These are phyloP conservation scores for Chymomyza caudatula DNA, from an alignment of 2,888 invertebrate genomes.

Conservation along the genomic window DNA sequence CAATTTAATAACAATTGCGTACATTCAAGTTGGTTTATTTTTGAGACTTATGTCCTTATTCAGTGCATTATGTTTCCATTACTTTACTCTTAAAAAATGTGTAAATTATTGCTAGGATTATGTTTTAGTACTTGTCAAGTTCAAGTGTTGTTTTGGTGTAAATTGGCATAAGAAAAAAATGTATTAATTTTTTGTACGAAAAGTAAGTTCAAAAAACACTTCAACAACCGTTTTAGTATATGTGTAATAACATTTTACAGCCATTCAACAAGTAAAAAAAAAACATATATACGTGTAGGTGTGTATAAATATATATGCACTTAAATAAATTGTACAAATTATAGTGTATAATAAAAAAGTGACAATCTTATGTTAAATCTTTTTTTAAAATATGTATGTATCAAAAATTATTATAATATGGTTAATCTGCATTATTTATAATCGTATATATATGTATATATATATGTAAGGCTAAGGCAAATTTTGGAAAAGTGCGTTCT, in stretches of 20 bases:
- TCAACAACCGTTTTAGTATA: neutral
- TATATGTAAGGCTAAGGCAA: constrained; percentile 68
- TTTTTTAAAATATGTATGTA: constrained; percentile 58
- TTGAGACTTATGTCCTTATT: neutral
- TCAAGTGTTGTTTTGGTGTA: neutral
- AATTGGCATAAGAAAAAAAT: neutral
- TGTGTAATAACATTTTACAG: constrained; percentile 6
- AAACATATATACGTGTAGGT: neutral
- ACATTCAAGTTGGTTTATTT: neutral
- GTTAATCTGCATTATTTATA: constrained; percentile 23
- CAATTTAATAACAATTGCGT: constrained; percentile 40
- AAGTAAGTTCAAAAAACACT: neutral
- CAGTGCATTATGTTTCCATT: constrained; percentile 5
- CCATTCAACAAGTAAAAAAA: neutral
- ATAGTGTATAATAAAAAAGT: constrained; percentile 21
- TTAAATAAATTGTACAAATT: neutral
- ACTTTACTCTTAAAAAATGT: neutral
- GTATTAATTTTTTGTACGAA: neutral
- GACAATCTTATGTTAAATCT: constrained; percentile 42
- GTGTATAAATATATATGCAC: neutral
- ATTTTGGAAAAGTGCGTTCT: constrained; percentile 73
- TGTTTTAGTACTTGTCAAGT: neutral
- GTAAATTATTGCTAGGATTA: constrained; percentile 10
- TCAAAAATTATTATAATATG: constrained; percentile 65
- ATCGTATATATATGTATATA: neutral